Evolutionary conservation across 2,797 vertebrate genomes (phyloP), one percentile per base, ranked within the genome.

Genomic region (Sarcophilus harrisii): DNA sequence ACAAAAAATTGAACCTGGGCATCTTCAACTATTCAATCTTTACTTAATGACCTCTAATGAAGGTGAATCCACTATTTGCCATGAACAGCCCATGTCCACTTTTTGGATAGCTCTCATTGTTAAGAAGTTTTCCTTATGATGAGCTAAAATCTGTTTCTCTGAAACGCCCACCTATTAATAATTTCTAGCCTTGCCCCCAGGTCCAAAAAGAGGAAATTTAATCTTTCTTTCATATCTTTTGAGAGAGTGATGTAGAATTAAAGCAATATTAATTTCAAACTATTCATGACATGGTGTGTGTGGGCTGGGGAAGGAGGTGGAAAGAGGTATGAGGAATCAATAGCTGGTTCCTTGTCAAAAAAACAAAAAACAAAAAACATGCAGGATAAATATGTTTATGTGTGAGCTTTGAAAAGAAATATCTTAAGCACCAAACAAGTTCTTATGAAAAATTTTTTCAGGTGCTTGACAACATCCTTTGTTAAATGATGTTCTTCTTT

Each of bases 401-500:
- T 94, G 92, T 58, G n/a, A 3, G 21, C 57, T 92, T 73, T 0
- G 29, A 45, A 1, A 57, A 38, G 58, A 52, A 32, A 93, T 96
- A 93, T n/a, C 27, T 38, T 57, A 94, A 92, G 0, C 32, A 66
- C 38, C 10, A 10, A 45, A 57, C 45, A 97, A 52, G 57, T 54
- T 29, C 57, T 0, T 1, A 4, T 89, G 55, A 96, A 96, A 96
- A 96, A 90, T 27, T 27, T 49, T 87, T 87, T 87, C 73, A 49
- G 73, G 81, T 92, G 0, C 96, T 96, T 95, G 95, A 94, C 57
- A 92, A 45, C 58, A 90, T 96, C 49, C 38, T 92, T 95, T 97
- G 93, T 97, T 97, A 97, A 97, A 91, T 57, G 38, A 54, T 89
- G 93, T 96, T 96, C 91, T 90, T 93, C 29, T 16, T 95, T 94